Conservation (phyloP, 2,797 vertebrate species). For the Phrynocephalus forsythii region DNA sequence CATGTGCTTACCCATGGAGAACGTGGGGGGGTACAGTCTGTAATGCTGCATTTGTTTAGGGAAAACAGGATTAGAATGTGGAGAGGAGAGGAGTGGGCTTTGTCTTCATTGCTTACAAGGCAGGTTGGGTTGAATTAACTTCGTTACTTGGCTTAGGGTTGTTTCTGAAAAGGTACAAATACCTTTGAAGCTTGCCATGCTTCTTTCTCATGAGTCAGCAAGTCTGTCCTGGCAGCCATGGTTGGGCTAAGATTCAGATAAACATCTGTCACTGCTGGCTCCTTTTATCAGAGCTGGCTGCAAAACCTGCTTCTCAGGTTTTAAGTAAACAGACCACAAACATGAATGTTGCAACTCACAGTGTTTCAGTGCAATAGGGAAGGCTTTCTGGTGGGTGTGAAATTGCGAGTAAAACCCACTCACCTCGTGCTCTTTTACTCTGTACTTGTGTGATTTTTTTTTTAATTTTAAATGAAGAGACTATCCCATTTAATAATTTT, state of each 20-base stretch:
- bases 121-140: neutral
- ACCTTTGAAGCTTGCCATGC: constrained; percentile 11
- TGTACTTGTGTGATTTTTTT: neutral
- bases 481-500: constrained; percentile 24
- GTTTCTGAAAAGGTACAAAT: constrained; percentile 19
- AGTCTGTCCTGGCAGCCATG: constrained; percentile 39
- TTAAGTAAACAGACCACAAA: constrained; percentile 45
- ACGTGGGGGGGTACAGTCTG: neutral
- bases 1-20: neutral
- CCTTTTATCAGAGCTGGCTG: constrained; percentile 34
- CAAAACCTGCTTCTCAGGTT: constrained; percentile 48
- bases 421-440: too few species aligned
- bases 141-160: neutral
- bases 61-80: neutral
- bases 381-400: constrained; percentile 40
- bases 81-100: neutral
- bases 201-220: constrained; percentile 55
- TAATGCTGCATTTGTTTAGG: neutral
- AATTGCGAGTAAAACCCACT: neutral
- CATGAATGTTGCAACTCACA: constrained; percentile 22
- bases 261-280: constrained; percentile 29
- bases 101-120: neutral
- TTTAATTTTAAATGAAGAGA: neutral
- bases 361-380: constrained; percentile 1
- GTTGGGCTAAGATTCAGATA: constrained; percentile 29